These are phyloP conservation scores for Penaeus vannamei DNA, from an alignment of 1,140 invertebrate species.

Conservation along the genomic window DNA sequence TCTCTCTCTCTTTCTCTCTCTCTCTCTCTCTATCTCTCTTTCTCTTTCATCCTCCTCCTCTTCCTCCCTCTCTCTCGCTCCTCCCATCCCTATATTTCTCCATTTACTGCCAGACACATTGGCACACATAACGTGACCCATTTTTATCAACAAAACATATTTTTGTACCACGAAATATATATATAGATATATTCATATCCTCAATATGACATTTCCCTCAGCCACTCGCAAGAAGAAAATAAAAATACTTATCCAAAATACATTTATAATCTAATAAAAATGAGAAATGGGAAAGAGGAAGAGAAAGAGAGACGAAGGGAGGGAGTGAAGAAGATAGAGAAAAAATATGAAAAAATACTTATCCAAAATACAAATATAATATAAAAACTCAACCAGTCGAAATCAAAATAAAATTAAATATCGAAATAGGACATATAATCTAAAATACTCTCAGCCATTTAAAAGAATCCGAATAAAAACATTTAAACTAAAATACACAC, in stretches of 20 bases:
- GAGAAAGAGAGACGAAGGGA: too few relatives aligned
- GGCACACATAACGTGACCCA: background rate
- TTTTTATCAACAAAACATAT: background rate
- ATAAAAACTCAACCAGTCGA: too few relatives aligned
- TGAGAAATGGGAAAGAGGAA: too few relatives aligned
- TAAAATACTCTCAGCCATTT: too few relatives aligned
- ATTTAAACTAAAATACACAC: too few relatives aligned
- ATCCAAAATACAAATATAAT: too few relatives aligned
- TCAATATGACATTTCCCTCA: background rate
- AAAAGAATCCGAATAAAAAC: too few relatives aligned
- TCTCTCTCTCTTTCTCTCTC: background rate
- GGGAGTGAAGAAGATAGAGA: too few relatives aligned
- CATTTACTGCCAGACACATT: background rate
- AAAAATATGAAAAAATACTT: too few relatives aligned
- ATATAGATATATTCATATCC: background rate
- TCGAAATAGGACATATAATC: too few relatives aligned
- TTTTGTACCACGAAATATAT: background rate
- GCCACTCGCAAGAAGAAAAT: background rate
- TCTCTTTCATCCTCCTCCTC: background rate
- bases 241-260: background rate
- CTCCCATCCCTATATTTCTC: constrained; percentile 2
- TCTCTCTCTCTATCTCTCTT: background rate
- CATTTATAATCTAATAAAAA: too few relatives aligned
- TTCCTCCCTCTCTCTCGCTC: constrained; percentile 19
- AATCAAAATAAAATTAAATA: too few relatives aligned